Percentiles rank a stretch among this genome's conserved stretches.
phyloP scores from a whole-genome alignment of 2,797 vertebrate genomes.

The Allochrocebus solatus region DNA sequence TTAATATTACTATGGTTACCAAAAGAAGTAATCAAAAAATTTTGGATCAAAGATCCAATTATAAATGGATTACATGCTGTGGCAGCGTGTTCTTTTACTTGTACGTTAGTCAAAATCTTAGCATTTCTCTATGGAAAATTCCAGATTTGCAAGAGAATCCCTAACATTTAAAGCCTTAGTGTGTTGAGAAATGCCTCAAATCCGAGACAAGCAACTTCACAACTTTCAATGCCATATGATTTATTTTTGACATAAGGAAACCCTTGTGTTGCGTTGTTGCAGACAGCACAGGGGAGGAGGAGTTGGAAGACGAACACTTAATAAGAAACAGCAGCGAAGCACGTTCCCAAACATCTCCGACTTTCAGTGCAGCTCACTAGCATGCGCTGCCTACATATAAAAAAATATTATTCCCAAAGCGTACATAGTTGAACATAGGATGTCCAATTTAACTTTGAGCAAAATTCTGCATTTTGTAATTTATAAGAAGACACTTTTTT shows the following conservation, averaged over 20 bases:
- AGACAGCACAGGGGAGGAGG: background rate
- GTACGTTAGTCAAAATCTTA: background rate
- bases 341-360: background rate
- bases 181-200: background rate
- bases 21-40: slow-evolving; percentile 24
- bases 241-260: background rate
- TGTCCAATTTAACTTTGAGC: background rate
- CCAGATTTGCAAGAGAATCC: background rate
- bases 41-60: slow-evolving; percentile 45
- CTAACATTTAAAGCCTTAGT: background rate
- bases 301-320: rapidly evolving
- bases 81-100: background rate
- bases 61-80: background rate
- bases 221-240: background rate
- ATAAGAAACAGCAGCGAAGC: background rate
- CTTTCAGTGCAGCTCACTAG: background rate
- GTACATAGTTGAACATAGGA: rapidly evolving
- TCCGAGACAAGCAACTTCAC: background rate
- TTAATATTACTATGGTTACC: slow-evolving; percentile 6
- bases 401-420: background rate
- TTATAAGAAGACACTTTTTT: background rate
- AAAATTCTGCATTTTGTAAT: background rate
- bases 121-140: slow-evolving; percentile 48
- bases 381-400: too few species aligned
- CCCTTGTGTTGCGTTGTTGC: background rate